phyloP scores from a whole-genome alignment of 1,140 invertebrate species.

The Campodea augens region DNA sequence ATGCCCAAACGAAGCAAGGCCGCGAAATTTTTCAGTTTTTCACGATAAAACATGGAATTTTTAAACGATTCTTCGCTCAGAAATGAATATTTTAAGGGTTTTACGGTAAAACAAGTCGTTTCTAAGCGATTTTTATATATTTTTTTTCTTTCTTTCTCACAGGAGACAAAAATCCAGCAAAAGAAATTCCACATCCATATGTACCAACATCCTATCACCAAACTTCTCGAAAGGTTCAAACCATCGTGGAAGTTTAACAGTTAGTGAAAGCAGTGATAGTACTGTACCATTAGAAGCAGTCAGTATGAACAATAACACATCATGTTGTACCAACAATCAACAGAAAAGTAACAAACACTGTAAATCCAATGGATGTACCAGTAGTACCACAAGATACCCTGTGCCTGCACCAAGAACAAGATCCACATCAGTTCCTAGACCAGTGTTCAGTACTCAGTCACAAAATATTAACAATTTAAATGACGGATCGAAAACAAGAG shows the following conservation, averaged over 20 bases:
- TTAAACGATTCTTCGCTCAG: no score
- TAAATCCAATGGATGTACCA: background rate
- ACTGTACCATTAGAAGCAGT: background rate
- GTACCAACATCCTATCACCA: background rate
- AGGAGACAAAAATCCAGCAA: background rate
- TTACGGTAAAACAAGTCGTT: no score
- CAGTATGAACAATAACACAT: no score
- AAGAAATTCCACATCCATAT: background rate
- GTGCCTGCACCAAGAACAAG: background rate
- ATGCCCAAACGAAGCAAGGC: no score
- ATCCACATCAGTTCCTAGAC: background rate
- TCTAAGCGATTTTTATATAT: no score
- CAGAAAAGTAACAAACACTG: background rate
- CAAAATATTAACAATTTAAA: conserved; percentile 7
- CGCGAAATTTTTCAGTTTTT: no score
- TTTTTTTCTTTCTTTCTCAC: background rate
- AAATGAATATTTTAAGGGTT: no score
- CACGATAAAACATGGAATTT: no score
- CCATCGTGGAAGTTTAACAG: background rate
- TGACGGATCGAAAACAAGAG: conserved; percentile 11
- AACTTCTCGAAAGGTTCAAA: no score
- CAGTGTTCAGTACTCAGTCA: background rate
- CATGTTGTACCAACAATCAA: no score
- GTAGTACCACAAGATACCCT: background rate
- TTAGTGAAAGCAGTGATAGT: conserved; percentile 1